These are phyloP conservation scores for Tipula confusa DNA, from an alignment of 2,888 invertebrate species.

Conservation along the genomic window DNA sequence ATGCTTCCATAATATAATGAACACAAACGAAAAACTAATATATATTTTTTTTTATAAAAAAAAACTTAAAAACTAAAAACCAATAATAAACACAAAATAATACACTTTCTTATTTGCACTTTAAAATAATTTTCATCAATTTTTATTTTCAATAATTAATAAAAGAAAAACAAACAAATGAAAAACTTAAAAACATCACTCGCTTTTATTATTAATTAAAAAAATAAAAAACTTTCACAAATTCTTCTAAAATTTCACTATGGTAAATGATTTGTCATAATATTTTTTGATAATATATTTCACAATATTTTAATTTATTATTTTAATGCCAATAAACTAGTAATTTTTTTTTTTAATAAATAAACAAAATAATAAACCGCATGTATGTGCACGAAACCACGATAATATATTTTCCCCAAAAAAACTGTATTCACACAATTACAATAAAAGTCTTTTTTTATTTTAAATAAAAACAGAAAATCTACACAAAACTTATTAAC, in stretches of 20 bases:
- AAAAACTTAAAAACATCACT: constrained; percentile 15
- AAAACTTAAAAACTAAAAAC: constrained; percentile 21
- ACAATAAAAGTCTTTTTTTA: neutral
- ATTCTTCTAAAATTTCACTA: constrained; percentile 20
- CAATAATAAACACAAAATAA: neutral
- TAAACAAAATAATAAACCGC: constrained; percentile 3
- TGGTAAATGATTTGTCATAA: constrained; percentile 6
- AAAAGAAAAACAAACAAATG: constrained; percentile 13
- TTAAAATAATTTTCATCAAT: neutral
- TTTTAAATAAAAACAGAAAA: neutral
- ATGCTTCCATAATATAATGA: constrained; percentile 30
- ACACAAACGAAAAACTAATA: neutral
- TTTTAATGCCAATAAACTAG: neutral
- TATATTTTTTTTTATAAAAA: neutral
- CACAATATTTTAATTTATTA: neutral
- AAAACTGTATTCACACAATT: neutral
- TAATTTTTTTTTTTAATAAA: neutral
- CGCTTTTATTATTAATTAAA: neutral
- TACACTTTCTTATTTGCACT: neutral
- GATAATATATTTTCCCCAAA: neutral
- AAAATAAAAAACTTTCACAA: neutral
- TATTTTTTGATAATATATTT: neutral
- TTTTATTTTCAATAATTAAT: neutral
- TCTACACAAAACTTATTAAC: neutral
- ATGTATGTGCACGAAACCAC: neutral